Base-by-base conservation (phyloP, 2,797 vertebrate species). In the Hoplostethus atlanticus region DNA sequence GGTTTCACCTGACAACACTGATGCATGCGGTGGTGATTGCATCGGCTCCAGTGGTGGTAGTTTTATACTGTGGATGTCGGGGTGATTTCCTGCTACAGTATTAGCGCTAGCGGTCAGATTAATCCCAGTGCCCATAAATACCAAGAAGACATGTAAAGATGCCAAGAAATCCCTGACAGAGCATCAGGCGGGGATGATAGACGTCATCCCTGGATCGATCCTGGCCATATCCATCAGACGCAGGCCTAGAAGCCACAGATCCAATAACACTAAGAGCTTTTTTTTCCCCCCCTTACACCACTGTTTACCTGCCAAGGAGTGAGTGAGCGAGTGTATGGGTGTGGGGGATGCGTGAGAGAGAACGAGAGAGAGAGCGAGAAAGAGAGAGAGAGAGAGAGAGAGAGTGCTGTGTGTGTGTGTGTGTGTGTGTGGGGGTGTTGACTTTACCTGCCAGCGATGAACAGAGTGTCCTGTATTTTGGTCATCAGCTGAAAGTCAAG, bases 401-500 rank as follows among this genome's bases (percentile, higher is more conserved):
- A 54, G 47, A 48, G 96, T 96, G 21, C 25, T 57, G 59, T 62
- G 63, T n/a, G 30, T 69, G 67, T 51, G 47, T 40, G 59, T 38
- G 59, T 28, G 17, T 46, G 50, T n/a, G 59, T 55, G 17, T 71
- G 16, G 17, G 40, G 11, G 40, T 42, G 40, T 42, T 42, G 40
- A 12, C 59, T 93, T 95, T 97, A 99, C 98, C 98, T 98, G 96
- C 98, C 98, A 93, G 97, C 95, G 66, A 99, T 98, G 95, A 99
- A 99, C 93, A 99, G 96, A 77, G 97, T 98, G 95, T 99, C 97
- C 95, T 96, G 97, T 94, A 99, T 99, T 95, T 96, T 97, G 93
- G 97, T 85, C 98, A 99, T 99, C 92, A 99, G 96, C 95, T 99
- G 98, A 95, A 99, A 99, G 96, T 99, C 98, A 89, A 99, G 96